Base-by-base conservation (phyloP, 1,140 invertebrate genomes). In the Scaptomyza montana region DNA sequence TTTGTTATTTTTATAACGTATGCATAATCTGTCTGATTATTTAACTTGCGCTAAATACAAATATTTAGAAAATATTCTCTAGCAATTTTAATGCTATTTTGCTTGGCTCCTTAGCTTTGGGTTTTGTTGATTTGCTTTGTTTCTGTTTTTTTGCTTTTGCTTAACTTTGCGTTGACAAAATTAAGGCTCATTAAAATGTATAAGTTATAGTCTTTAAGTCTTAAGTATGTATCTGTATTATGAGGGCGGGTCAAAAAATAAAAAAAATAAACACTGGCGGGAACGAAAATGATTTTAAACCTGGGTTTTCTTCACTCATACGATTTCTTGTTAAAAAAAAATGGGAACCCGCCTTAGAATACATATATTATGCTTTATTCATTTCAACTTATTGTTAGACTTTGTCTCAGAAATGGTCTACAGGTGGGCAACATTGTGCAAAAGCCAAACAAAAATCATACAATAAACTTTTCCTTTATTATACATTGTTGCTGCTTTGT, bases 31-130 rank as follows among this genome's bases (percentile, higher is more conserved):
- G 67, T 84, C 63, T 84, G 84, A 89, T 89, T 89, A 89, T 89
- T 89, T 89, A 89, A 89, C 84, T 89, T 89, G 84, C 74, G 84
- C 84, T 78, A 84, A 89, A 89, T 84, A 89, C 77, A 89, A 89
- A 89, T 89, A 89, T 89, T 89, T 89, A 63, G 77, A 89, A 89
- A 89, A 78, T 36, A 89, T 89, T 80, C 74, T 84, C 73, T 64
- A 76, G 77, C 84, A 78, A 74, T 77, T 89, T 87, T 84, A 77
- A 84, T 89, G 79, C 69, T 89, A 89, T 89, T 89, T 89, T 84
- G 89, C 84, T 89, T 89, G 84, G 84, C 84, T 82, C 57, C 62
- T 74, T 55, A 39, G 49, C 30, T 49, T 73, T 46, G 30, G 41
- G 41, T 36, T 65, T 60, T 81, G 56, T 69, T 74, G 8, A 7